phyloP scores from a whole-genome alignment of 2,888 invertebrate species.

The Andrena bicolor region DNA sequence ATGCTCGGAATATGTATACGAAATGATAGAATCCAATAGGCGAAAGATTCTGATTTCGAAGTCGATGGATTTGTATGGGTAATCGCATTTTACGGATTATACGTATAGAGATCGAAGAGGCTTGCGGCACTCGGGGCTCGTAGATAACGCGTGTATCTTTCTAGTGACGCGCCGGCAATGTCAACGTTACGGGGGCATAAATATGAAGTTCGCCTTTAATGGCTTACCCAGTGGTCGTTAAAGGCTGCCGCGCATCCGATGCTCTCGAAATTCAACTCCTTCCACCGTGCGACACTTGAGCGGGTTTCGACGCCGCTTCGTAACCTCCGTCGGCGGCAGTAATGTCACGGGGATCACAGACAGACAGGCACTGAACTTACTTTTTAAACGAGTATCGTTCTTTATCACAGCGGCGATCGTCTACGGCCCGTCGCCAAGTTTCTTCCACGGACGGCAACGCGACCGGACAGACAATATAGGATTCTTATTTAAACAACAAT shows the following conservation, averaged over 20 bases:
- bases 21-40: neutral
- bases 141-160: slow-evolving; percentile 42
- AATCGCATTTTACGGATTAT: slow-evolving; percentile 35
- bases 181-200: slow-evolving; percentile 23
- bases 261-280: slow-evolving; percentile 67
- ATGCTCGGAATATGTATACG: neutral
- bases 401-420: slow-evolving; percentile 70
- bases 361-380: slow-evolving; percentile 67
- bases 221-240: slow-evolving; percentile 72
- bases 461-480: slow-evolving; percentile 22
- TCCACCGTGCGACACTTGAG: slow-evolving; percentile 62
- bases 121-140: slow-evolving; percentile 24
- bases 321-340: slow-evolving; percentile 44
- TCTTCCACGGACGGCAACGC: slow-evolving; percentile 38
- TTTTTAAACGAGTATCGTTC: slow-evolving; percentile 57
- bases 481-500: slow-evolving; percentile 53
- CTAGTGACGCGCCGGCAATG: slow-evolving; percentile 9
- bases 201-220: slow-evolving; percentile 39
- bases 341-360: slow-evolving; percentile 70
- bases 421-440: slow-evolving; percentile 56
- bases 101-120: slow-evolving; percentile 12
- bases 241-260: slow-evolving; percentile 70
- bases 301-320: slow-evolving; percentile 33
- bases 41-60: neutral
- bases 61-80: slow-evolving; percentile 36